Conservation (phyloP, 2,113 vertebrate species). For the Carlito syrichta region DNA sequence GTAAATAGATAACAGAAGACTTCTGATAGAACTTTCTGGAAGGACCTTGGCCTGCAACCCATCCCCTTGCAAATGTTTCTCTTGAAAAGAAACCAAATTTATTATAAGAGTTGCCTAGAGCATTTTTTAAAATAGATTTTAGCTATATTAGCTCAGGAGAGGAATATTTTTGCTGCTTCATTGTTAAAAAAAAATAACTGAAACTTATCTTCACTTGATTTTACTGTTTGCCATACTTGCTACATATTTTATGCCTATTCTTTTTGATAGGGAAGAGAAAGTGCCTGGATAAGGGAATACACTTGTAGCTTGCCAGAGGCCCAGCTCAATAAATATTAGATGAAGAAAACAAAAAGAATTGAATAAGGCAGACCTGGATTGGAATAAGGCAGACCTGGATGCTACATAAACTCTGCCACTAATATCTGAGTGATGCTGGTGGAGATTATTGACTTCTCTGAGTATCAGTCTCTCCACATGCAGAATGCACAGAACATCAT, state of each 20-base stretch:
- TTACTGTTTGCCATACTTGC: not conserved
- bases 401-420: not conserved
- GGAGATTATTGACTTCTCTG: not conserved
- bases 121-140: conserved; percentile 33
- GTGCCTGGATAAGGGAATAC: not conserved
- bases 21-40: not conserved
- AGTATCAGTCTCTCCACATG: not conserved
- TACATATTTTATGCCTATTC: not conserved
- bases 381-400: not conserved
- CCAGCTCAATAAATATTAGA: not conserved
- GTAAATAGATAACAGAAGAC: not conserved
- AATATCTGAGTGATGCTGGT: not conserved
- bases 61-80: not conserved
- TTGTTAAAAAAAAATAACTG: not conserved
- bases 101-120: not conserved
- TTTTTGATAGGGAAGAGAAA: conserved; percentile 1
- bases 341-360: not conserved
- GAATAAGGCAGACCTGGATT: not conserved
- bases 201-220: not conserved
- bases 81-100: conserved; percentile 18
- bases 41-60: not conserved
- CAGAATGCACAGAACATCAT: not conserved
- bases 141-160: conserved; percentile 17
- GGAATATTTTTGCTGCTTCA: not conserved
- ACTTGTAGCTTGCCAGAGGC: not conserved